Conservation (phyloP, 1,140 invertebrate genomes). For the Aphelinus certus region DNA sequence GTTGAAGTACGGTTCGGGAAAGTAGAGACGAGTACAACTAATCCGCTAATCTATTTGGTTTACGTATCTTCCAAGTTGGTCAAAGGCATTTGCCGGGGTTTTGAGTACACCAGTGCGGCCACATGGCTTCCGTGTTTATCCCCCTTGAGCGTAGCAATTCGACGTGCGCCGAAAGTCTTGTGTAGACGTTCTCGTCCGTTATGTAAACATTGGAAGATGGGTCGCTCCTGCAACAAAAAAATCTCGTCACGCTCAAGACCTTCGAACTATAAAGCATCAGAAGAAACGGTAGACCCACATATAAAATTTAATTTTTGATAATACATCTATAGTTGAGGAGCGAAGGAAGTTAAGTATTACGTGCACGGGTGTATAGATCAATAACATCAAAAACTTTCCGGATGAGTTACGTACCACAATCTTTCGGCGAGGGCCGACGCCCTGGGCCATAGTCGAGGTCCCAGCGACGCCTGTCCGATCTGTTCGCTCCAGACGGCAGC, state of each 20-base stretch:
- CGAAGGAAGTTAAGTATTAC: too few species aligned
- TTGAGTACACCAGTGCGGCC: constrained; percentile 79
- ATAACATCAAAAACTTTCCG: background rate
- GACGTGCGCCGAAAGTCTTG: constrained; percentile 73
- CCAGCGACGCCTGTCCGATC: constrained; percentile 69
- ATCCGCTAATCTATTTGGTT: background rate
- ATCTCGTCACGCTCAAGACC: too few species aligned
- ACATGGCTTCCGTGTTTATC: constrained; percentile 74
- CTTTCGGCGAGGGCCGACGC: constrained; percentile 74
- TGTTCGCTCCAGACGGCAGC: constrained; percentile 80
- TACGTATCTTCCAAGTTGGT: constrained; percentile 50
- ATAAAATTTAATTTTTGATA: too few species aligned
- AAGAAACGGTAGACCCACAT: too few species aligned
- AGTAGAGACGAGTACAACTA: background rate
- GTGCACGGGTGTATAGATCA: background rate
- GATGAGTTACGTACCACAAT: constrained; percentile 59
- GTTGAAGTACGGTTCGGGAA: background rate
- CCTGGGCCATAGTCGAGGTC: constrained; percentile 76
- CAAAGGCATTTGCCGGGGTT: constrained; percentile 78
- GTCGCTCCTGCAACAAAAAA: constrained; percentile 55
- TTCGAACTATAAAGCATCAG: too few species aligned
- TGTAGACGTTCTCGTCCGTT: constrained; percentile 71
- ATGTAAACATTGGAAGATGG: constrained; percentile 54
- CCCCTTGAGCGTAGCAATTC: constrained; percentile 71
- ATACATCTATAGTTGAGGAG: too few species aligned